Evolutionary conservation across 2,888 invertebrate genomes (phyloP).

Genomic region (Prosopocoilus inquinatus): DNA sequence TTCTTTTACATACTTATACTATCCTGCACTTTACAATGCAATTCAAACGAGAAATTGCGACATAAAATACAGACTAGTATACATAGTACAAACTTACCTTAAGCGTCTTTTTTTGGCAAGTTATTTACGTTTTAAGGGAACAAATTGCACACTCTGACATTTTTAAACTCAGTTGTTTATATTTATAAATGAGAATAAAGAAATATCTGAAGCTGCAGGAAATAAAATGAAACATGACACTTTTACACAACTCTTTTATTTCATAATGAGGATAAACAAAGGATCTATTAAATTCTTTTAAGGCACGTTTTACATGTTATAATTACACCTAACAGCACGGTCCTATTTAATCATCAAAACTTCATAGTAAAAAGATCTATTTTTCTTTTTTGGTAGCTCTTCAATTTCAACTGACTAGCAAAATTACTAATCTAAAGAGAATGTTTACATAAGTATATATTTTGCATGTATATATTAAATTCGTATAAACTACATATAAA

Average conservation of each 20-base stretch:
- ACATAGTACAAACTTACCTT: no score
- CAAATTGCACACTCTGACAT: no score
- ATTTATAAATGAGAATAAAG: neutral
- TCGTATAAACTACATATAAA: constrained; percentile 3
- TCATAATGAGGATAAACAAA: constrained; percentile 4
- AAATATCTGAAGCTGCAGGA: neutral
- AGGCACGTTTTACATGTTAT: constrained; percentile 39
- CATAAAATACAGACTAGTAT: no score
- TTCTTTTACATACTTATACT: no score
- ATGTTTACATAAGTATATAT: neutral
- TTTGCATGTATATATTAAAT: constrained; percentile 5
- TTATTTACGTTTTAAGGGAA: no score
- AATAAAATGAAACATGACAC: neutral
- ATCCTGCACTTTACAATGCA: no score
- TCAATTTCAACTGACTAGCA: constrained; percentile 7
- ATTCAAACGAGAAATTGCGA: no score
- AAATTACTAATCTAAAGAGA: constrained; percentile 4
- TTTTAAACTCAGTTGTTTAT: no score
- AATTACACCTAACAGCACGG: constrained; percentile 22
- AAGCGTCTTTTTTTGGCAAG: no score
- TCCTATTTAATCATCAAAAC: neutral
- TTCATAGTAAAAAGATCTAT: constrained; percentile 19
- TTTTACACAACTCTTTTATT: constrained; percentile 2
- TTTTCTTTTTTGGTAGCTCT: constrained; percentile 13
- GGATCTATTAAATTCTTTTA: constrained; percentile 27